Base-by-base conservation (phyloP, 2,113 vertebrate genomes). In the Triplophysa dalaica region DNA sequence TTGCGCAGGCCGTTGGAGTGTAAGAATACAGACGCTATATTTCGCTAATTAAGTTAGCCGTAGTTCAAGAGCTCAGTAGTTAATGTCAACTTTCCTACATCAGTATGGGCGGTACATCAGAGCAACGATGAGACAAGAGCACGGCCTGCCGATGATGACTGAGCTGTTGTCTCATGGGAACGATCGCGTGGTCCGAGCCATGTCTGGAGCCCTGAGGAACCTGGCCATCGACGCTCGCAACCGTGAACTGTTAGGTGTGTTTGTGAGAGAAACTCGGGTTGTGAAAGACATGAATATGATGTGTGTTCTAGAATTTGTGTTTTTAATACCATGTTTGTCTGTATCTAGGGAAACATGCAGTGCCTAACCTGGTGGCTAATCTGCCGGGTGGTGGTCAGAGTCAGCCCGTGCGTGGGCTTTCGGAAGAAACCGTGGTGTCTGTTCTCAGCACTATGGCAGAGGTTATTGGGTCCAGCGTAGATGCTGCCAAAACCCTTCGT, bases 61-160 rank as follows among this genome's bases (percentile, higher is more conserved):
- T 45, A 38, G 43, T 6, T 45, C 9, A 45, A 2, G 43, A 11
- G 43, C 2, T 9, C 43, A 45, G 43, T 45, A 38, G 12, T 45
- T 12, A 12, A 45, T 45, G 43, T 45, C 86, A 12, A 68, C 14
- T 62, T 43, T 19, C 33, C 0, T 82, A 29, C 67, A 0, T 61
- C 85, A 99, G 97, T 97, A 96, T 0, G 98, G 97, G 11, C 91
- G 95, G 5, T 98, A 88, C 79, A 96, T 97, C 80, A 95, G 97
- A 64, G 92, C 94, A 0, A 88, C 94, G 7, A 87, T 97, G 78
- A 95, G 96, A 66, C 94, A 95, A 70, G 96, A 99, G 90, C 96
- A 97, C 86, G 96, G 95, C 0, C 91, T 98, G 16, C 95, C 96
- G 0, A 92, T 94, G 86, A 93, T 99, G 8, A 96, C 95, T 0